These are phyloP conservation scores for Cotesia glomerata DNA, from an alignment of 1,140 invertebrate genomes.

Conservation along the genomic window DNA sequence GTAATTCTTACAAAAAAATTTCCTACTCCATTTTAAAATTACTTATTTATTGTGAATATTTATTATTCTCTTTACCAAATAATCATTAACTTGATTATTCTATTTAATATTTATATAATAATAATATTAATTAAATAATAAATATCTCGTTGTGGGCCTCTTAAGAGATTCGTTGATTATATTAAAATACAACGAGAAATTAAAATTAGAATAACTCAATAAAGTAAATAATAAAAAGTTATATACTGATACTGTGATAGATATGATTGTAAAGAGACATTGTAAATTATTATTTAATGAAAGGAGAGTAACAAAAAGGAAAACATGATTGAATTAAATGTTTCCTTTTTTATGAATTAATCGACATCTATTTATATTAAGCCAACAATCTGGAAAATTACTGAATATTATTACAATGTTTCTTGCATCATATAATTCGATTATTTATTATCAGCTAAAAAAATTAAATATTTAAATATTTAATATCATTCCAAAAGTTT, in stretches of 20 bases:
- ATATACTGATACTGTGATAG: constrained; percentile 50
- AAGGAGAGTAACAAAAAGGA: not conserved
- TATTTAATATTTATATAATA: not conserved
- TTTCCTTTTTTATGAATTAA: not conserved
- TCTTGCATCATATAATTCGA: too few relatives aligned
- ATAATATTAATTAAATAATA: not conserved
- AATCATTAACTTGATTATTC: not conserved
- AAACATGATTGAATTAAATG: not conserved
- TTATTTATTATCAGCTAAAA: too few relatives aligned
- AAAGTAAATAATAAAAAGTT: not conserved
- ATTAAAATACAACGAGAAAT: not conserved
- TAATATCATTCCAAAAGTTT: too few relatives aligned
- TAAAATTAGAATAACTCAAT: not conserved
- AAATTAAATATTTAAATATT: too few relatives aligned
- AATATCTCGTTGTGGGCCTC: not conserved
- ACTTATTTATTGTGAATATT: not conserved
- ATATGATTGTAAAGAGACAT: constrained; percentile 39
- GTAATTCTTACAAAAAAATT: not conserved
- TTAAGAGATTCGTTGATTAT: not conserved
- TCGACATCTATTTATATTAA: not conserved
- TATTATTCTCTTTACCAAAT: not conserved
- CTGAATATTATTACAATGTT: too few relatives aligned
- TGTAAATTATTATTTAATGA: not conserved
- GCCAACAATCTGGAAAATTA: too few relatives aligned
- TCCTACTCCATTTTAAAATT: not conserved